These are phyloP conservation scores for Papilio xuthus DNA, from an alignment of 1,140 invertebrate genomes.

Conservation along the genomic window DNA sequence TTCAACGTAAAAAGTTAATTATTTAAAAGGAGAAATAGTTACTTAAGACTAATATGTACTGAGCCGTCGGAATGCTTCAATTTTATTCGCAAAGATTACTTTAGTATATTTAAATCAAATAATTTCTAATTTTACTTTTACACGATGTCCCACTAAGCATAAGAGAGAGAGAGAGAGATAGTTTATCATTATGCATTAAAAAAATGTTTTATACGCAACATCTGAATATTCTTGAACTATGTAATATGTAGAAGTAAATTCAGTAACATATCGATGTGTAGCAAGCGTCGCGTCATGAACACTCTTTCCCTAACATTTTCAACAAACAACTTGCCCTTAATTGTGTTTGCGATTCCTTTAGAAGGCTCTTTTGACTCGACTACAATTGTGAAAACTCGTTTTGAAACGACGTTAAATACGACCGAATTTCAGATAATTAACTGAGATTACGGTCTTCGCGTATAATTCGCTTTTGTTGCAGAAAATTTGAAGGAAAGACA, in stretches of 20 bases:
- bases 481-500: constrained; percentile 59
- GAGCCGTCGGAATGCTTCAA: too few relatives aligned
- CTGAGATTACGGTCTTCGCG: constrained; percentile 72
- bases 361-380: constrained; percentile 75
- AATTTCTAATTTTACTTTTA: too few relatives aligned
- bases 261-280: constrained; percentile 45
- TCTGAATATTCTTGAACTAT: neutral
- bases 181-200: too few relatives aligned
- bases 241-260: constrained; percentile 20
- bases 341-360: constrained; percentile 77
- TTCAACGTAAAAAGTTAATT: too few relatives aligned
- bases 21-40: too few relatives aligned
- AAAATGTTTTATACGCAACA: too few relatives aligned
- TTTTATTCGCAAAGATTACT: too few relatives aligned
- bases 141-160: too few relatives aligned
- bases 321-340: constrained; percentile 73
- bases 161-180: too few relatives aligned
- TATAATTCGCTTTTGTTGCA: constrained; percentile 73
- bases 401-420: constrained; percentile 75
- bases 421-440: constrained; percentile 79
- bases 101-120: too few relatives aligned
- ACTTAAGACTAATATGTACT: too few relatives aligned
- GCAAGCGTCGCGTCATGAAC: constrained; percentile 56
- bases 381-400: constrained; percentile 76
- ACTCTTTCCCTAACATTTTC: constrained; percentile 68